Conservation (phyloP, 2,888 invertebrate species). For the Tanypteryx hageni region DNA sequence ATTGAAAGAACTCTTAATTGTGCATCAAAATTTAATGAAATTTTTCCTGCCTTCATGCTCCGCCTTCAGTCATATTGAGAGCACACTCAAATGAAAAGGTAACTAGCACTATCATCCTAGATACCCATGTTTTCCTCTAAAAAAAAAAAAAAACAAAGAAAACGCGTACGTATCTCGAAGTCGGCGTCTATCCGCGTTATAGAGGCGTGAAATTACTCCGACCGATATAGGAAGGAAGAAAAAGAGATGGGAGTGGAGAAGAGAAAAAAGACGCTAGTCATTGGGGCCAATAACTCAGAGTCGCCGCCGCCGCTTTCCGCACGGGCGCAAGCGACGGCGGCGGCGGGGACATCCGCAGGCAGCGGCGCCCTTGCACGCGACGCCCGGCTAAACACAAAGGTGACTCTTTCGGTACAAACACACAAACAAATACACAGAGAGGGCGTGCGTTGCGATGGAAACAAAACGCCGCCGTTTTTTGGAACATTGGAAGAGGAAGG, state of each 20-base stretch:
- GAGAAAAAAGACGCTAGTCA: conserved; percentile 50
- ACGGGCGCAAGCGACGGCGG: background rate
- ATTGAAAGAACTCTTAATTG: background rate
- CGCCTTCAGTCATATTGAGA: background rate
- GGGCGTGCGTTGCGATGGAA: conserved; percentile 34
- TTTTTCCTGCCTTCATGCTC: background rate
- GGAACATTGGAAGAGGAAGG: background rate
- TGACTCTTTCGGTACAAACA: background rate
- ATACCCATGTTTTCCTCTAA: conserved; percentile 34
- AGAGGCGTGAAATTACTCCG: conserved; percentile 55
- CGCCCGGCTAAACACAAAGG: conserved; percentile 30
- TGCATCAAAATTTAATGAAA: no score
- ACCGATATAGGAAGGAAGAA: background rate
- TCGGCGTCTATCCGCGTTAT: conserved; percentile 42
- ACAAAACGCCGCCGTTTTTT: conserved; percentile 28
- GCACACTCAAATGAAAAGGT: conserved; percentile 30
- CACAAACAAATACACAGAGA: background rate
- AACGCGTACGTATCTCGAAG: background rate
- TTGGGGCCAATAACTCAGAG: conserved; percentile 29
- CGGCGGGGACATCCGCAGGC: background rate
- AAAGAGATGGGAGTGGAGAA: background rate
- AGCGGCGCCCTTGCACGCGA: conserved; percentile 46
- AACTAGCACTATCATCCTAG: conserved; percentile 17
- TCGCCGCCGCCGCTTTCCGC: conserved; percentile 12
- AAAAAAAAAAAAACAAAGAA: background rate